phyloP scores from a whole-genome alignment of 2,888 invertebrate genomes.

The Amphipoea lucens region DNA sequence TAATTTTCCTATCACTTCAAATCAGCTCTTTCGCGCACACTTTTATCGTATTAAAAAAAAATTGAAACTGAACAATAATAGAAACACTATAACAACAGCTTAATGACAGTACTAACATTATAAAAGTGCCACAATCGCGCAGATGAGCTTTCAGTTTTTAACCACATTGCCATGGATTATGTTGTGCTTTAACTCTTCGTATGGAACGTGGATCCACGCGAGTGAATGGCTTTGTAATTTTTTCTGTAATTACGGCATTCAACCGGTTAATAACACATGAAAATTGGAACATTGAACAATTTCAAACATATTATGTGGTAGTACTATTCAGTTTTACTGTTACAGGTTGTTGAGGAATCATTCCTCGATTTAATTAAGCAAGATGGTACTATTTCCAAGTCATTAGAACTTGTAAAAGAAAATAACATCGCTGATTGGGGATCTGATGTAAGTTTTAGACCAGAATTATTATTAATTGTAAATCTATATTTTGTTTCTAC shows the following conservation, averaged over 20 bases:
- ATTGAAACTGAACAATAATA: background rate
- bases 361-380: slow-evolving; percentile 93
- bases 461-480: slow-evolving; percentile 65
- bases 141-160: background rate
- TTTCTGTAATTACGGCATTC: no score
- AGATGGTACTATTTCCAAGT: slow-evolving; percentile 90
- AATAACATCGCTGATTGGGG: slow-evolving; percentile 96
- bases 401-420: slow-evolving; percentile 92
- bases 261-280: no score
- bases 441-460: slow-evolving; percentile 91
- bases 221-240: no score
- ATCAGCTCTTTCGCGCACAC: background rate
- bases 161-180: background rate
- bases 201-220: no score
- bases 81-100: background rate
- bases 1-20: background rate
- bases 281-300: no score
- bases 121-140: background rate
- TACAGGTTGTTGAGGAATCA: slow-evolving; percentile 93
- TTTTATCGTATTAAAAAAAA: background rate
- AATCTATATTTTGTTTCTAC: background rate
- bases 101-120: background rate
- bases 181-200: no score
- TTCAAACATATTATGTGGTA: background rate
- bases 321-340: slow-evolving; percentile 12